Evolutionary conservation across 23 tunicate species (phyloP).

Genomic region (Styela clava): DNA sequence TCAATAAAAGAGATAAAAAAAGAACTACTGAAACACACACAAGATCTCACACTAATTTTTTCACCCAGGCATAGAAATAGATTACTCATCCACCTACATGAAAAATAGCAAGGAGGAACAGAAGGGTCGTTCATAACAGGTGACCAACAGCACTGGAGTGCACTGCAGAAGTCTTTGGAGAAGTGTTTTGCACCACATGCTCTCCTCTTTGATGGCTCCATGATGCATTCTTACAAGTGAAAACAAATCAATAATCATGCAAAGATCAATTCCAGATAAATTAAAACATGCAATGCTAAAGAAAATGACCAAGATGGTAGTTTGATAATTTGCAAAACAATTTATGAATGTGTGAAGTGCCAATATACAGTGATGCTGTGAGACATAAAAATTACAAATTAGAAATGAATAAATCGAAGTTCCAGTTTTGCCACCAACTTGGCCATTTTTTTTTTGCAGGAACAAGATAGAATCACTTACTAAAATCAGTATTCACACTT

Average conservation of each 20-base stretch:
- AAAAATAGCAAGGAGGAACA: constrained; percentile 61
- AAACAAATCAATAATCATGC: constrained; percentile 24
- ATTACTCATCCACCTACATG: constrained; percentile 34
- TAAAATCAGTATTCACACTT: constrained; percentile 7
- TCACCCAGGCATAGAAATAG: too few species aligned
- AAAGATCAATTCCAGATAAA: neutral
- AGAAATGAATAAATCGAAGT: too few species aligned
- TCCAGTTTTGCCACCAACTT: too few species aligned
- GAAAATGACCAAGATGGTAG: constrained; percentile 5
- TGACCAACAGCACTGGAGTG: constrained; percentile 64
- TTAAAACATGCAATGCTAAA: constrained; percentile 21
- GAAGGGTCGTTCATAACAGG: constrained; percentile 28
- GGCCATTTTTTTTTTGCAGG: constrained; percentile 8
- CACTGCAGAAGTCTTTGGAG: constrained; percentile 39
- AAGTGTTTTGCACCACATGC: constrained; percentile 34
- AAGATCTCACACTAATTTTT: too few species aligned
- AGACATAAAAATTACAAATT: too few species aligned
- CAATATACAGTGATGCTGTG: neutral
- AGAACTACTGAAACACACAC: too few species aligned
- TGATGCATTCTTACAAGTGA: constrained; percentile 36
- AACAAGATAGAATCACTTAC: constrained; percentile 2
- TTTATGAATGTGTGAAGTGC: too few species aligned
- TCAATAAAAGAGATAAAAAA: neutral
- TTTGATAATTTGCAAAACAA: too few species aligned
- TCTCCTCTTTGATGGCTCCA: constrained; percentile 26